Percentiles rank a stretch among this genome's conserved stretches.
These are phyloP conservation scores for Chelmon rostratus DNA, from an alignment of 2,797 vertebrate species.

Conservation along the genomic window DNA sequence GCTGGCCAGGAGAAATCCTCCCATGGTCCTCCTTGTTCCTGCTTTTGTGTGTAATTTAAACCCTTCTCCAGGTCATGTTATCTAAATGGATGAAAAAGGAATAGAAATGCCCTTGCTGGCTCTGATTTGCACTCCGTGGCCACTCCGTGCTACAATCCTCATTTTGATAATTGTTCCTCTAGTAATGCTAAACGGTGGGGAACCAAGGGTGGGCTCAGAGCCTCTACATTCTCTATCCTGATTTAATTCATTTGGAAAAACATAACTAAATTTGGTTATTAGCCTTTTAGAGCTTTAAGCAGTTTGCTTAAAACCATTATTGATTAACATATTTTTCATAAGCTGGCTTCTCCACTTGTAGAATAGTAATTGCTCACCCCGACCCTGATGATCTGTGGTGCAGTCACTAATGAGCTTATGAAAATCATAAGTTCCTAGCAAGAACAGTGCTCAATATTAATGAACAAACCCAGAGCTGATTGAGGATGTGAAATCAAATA, in stretches of 20 bases:
- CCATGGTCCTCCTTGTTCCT: conserved; percentile 38
- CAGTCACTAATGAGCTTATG: conserved; percentile 83
- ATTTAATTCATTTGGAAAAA: conserved; percentile 57
- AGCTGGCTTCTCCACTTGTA: conserved; percentile 70
- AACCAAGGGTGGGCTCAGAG: conserved; percentile 36
- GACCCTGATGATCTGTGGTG: conserved; percentile 74
- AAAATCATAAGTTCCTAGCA: conserved; percentile 75
- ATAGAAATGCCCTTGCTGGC: conserved; percentile 33
- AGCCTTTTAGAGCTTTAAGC: conserved; percentile 63
- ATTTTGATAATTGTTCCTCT: conserved; percentile 48
- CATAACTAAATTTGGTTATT: conserved; percentile 63
- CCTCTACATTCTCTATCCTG: conserved; percentile 27
- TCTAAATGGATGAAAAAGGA: conserved; percentile 51
- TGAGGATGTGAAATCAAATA: conserved; percentile 67
- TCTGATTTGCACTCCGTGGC: conserved; percentile 49
- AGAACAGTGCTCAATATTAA: conserved; percentile 70
- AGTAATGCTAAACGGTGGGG: conserved; percentile 28
- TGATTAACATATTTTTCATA: conserved; percentile 80
- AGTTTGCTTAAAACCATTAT: conserved; percentile 72
- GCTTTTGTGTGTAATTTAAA: conserved; percentile 64
- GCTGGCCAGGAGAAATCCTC: conserved; percentile 46
- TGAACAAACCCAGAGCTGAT: conserved; percentile 65
- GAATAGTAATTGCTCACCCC: conserved; percentile 72
- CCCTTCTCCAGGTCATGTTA: conserved; percentile 55
- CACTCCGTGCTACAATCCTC: conserved; percentile 21